phyloP scores from a whole-genome alignment of 2,888 invertebrate species.

The Trachelus troglodyta region DNA sequence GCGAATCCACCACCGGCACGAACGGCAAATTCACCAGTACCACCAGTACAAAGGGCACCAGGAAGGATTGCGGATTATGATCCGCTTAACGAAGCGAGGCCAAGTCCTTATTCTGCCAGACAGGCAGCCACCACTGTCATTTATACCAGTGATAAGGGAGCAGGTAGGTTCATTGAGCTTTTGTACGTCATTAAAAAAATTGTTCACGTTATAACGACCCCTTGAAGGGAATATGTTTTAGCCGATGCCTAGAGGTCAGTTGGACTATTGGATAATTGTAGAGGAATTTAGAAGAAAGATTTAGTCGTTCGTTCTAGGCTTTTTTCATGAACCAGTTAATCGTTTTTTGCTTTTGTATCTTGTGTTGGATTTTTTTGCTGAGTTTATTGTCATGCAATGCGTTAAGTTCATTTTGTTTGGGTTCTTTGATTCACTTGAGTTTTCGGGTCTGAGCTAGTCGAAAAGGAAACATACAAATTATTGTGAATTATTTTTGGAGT shows the following conservation, averaged over 20 bases:
- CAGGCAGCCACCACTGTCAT: slow-evolving; percentile 84
- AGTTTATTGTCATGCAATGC: not conserved
- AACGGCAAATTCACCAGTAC: slow-evolving; percentile 49
- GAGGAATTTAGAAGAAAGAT: too few species aligned
- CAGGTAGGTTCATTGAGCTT: slow-evolving; percentile 67
- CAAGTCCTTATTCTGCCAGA: slow-evolving; percentile 80
- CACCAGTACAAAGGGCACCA: slow-evolving; percentile 69
- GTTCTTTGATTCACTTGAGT: slow-evolving; percentile 40
- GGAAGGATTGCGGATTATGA: slow-evolving; percentile 85
- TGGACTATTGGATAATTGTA: too few species aligned
- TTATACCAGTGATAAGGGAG: slow-evolving; percentile 82
- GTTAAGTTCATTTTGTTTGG: not conserved
- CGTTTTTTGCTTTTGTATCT: too few species aligned
- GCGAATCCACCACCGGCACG: slow-evolving; percentile 17
- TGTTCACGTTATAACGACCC: too few species aligned
- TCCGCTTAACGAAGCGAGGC: slow-evolving; percentile 76
- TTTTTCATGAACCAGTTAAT: too few species aligned
- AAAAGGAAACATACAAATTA: not conserved
- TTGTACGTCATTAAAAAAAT: too few species aligned
- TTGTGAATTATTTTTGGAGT: not conserved
- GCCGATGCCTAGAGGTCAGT: too few species aligned
- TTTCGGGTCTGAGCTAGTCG: not conserved
- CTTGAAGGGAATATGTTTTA: too few species aligned
- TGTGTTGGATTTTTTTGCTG: too few species aligned
- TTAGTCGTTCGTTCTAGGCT: too few species aligned